A percentile compares a stretch with the other conserved stretches of the same genome.
Evolutionary conservation across 2,113 vertebrate genomes (phyloP).

Genomic region (Microtus montanus): DNA sequence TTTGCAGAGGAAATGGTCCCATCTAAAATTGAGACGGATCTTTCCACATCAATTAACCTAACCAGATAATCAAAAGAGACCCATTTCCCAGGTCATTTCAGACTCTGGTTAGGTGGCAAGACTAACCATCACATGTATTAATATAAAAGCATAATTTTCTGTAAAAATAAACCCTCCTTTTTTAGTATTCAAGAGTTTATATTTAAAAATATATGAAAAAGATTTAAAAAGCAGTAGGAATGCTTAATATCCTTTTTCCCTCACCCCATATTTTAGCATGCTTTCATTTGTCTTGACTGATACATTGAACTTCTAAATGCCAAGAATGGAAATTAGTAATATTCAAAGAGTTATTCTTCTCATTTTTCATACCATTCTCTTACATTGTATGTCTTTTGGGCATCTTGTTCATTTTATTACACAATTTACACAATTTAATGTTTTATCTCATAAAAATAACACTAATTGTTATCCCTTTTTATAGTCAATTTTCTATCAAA

Average conservation of each 20-base stretch:
- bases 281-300: background rate
- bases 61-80: background rate
- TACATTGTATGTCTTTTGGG: background rate
- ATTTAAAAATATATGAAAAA: background rate
- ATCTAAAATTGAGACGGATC: background rate
- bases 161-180: background rate
- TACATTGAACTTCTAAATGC: background rate
- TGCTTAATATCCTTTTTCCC: background rate
- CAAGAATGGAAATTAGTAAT: background rate
- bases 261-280: background rate
- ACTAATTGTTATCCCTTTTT: no score
- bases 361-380: no score
- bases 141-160: background rate
- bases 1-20: background rate
- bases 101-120: background rate
- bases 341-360: background rate
- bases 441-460: no score
- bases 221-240: background rate
- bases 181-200: background rate
- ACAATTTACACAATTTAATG: no score
- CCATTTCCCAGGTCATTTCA: background rate
- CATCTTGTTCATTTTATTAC: background rate
- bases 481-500: no score
- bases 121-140: background rate
- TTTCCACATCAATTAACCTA: background rate